Evolutionary conservation across 2,113 vertebrate genomes (phyloP).

Genomic region (Eidolon helvum): DNA sequence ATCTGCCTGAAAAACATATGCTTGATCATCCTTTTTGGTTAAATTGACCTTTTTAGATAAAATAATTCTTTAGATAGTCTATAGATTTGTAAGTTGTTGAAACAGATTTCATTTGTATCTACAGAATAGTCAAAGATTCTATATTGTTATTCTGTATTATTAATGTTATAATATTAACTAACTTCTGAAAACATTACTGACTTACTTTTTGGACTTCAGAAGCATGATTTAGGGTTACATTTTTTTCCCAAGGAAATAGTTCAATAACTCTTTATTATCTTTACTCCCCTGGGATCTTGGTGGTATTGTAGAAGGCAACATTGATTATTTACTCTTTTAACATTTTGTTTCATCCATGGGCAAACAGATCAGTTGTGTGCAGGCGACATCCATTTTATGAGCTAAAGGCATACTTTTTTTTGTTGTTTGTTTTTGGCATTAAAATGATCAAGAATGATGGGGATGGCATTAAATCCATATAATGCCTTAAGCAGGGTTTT

Average conservation of each 20-base stretch:
- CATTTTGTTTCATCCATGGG: neutral
- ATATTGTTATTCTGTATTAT: neutral
- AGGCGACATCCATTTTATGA: neutral
- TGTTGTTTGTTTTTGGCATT: neutral
- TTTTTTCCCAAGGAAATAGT: neutral
- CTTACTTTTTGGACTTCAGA: neutral
- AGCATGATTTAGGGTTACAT: neutral
- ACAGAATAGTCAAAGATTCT: neutral
- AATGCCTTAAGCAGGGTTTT: neutral
- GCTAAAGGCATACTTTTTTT: neutral
- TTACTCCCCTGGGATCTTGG: neutral
- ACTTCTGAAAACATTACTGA: neutral
- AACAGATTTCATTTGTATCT: conserved; percentile 18
- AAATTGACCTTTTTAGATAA: neutral
- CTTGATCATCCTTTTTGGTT: neutral
- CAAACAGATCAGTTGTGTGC: neutral
- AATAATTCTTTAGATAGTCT: neutral
- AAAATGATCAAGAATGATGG: neutral
- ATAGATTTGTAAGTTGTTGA: neutral
- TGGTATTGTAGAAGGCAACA: neutral
- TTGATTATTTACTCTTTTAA: conserved; percentile 2
- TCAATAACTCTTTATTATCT: conserved; percentile 5
- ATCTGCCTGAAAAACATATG: neutral
- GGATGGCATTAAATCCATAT: neutral
- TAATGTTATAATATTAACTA: neutral